Percentiles rank a stretch among this genome's conserved stretches.
phyloP scores from a whole-genome alignment of 35 echinoderm and acorn worm genomes.

The Acanthaster planci region DNA sequence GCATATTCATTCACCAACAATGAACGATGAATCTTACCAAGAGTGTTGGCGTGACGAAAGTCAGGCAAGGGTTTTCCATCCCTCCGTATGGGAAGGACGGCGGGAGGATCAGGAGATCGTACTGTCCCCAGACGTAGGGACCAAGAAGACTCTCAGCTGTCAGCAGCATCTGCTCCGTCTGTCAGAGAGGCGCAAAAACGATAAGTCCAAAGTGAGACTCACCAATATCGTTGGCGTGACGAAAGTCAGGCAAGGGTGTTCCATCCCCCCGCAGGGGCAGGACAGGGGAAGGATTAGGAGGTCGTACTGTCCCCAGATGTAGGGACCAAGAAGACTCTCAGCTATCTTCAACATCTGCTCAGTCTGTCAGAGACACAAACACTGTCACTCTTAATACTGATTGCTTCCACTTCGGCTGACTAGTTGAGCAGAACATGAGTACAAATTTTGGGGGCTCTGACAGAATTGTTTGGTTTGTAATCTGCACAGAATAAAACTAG shows the following conservation, averaged over 20 bases:
- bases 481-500: too few relatives aligned
- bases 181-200: not conserved
- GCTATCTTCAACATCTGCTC: constrained; percentile 79
- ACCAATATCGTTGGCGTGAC: constrained; percentile 87
- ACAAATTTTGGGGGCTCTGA: too few relatives aligned
- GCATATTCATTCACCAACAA: not conserved
- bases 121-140: constrained; percentile 89
- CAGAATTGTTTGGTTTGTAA: too few relatives aligned
- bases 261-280: constrained; percentile 95
- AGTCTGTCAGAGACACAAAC: constrained; percentile 60
- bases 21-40: constrained; percentile 62
- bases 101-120: constrained; percentile 89
- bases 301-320: constrained; percentile 92
- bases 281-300: constrained; percentile 90
- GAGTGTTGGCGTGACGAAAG: constrained; percentile 83
- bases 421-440: too few relatives aligned
- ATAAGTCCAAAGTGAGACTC: constrained; percentile 7
- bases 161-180: constrained; percentile 76
- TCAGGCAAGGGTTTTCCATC: constrained; percentile 98
- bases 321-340: constrained; percentile 72
- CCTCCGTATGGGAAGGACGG: constrained; percentile 96
- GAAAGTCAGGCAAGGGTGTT: constrained; percentile 94
- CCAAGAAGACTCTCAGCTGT: constrained; percentile 77
- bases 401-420: too few relatives aligned
- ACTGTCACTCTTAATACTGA: too few relatives aligned